Base-by-base conservation (phyloP, 2,888 invertebrate genomes). In the Cataglyphis albicans region DNA sequence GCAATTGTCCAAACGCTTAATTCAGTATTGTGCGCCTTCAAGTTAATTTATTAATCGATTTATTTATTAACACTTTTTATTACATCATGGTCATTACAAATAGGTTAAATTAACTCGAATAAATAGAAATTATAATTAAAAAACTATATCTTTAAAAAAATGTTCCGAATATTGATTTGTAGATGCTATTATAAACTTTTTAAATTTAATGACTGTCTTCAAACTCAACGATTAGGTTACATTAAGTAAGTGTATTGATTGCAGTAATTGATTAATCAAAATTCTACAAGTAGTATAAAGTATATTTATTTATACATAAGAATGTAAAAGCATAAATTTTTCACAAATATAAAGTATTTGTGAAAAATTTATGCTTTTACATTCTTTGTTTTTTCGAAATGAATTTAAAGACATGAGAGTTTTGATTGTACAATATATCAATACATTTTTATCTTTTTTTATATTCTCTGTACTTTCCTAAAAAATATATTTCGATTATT, bases 221-320 rank as follows among this genome's bases (percentile, higher is more conserved):
- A 5, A 76, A 41, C 10, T 61, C 74, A 32, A n/a, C 41, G 6
- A 32, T 81, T 84, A 6, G 64, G 7, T 61, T 52, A 44, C 12
- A 65, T 29, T 32, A 21, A 67, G 89, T 87, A 84, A 87, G 44
- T 18, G 10, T 9, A n/a, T 38, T 35, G 4, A 21, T 21, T 21
- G 21, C 21, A 21, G 21, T 21, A 21, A n/a, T 38, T 35, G 4
- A 35, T 12, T 32, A 21, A 21, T 59, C 3, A 70, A 67, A 55
- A 81, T 75, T 18, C 1, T 48, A 55, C 41, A 12, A 68, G 9
- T 52, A 21, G 5, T 6, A 18, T 48, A 18, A 68, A 68, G 4
- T 44, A 32, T 65, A 18, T 52, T 70, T 70, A 52, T 7, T 64
- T n/a, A 44, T n/a, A 44, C 2, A 65, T 25, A 25, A 38, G 15